A percentile compares a stretch with the other conserved stretches of the same genome.
These are phyloP conservation scores for Enteromius radiatus DNA, from an alignment of 2,797 vertebrate genomes.

Conservation along the genomic window DNA sequence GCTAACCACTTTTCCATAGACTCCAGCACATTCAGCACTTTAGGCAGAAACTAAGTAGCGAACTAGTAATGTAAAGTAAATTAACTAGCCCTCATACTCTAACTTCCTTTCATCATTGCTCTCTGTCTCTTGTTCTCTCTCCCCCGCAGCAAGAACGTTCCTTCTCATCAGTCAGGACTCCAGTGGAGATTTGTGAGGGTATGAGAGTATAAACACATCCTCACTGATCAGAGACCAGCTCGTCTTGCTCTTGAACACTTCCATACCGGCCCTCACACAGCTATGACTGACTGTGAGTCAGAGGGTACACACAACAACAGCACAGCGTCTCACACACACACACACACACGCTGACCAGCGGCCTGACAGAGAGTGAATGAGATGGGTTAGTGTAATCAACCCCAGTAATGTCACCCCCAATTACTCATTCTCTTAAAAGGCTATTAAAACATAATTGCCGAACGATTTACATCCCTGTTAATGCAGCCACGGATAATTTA, in stretches of 20 bases:
- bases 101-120: constrained; percentile 15
- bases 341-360: constrained; percentile 48
- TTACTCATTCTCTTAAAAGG: constrained; percentile 86
- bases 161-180: constrained; percentile 42
- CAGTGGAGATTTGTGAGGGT: constrained; percentile 14
- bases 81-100: constrained; percentile 4
- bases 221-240: constrained; percentile 34
- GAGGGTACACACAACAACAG: constrained; percentile 32
- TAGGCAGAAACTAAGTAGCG: background rate
- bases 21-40: constrained; percentile 18
- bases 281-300: constrained; percentile 19
- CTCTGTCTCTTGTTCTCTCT: constrained; percentile 31
- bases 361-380: constrained; percentile 62
- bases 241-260: background rate
- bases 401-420: constrained; percentile 78
- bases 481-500: constrained; percentile 82
- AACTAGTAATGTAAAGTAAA: constrained; percentile 14
- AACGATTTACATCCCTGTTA: constrained; percentile 85
- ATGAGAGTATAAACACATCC: background rate
- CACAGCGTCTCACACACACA: constrained; percentile 33
- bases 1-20: background rate
- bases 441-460: constrained; percentile 86
- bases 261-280: background rate
- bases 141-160: background rate
- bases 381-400: constrained; percentile 79